These are phyloP conservation scores for Copidosoma aretas DNA, from an alignment of 2,888 invertebrate species.

Conservation along the genomic window DNA sequence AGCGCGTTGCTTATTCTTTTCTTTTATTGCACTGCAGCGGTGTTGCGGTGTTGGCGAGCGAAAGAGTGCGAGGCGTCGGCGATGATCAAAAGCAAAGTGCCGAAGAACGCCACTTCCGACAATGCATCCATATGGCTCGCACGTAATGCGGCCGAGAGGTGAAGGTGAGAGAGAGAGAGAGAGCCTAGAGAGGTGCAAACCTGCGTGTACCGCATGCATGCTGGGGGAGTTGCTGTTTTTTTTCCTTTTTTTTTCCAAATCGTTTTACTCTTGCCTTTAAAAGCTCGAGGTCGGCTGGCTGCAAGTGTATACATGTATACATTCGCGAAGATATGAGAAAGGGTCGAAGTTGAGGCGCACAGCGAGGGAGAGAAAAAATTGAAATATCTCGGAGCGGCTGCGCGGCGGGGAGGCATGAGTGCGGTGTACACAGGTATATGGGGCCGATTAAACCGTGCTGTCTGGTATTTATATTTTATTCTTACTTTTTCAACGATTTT, in stretches of 20 bases:
- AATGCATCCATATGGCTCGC: conserved; percentile 8
- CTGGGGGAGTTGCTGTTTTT: not conserved
- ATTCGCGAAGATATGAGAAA: conserved; percentile 28
- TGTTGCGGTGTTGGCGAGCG: not conserved
- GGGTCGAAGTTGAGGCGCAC: conserved; percentile 27
- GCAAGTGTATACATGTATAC: too few species aligned
- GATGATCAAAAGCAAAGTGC: conserved; percentile 39
- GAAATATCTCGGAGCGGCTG: conserved; percentile 13
- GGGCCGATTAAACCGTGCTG: conserved; percentile 9
- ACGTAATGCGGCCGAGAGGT: conserved; percentile 9
- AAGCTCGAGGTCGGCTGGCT: too few species aligned
- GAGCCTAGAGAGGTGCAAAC: conserved; percentile 5
- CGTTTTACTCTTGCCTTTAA: too few species aligned
- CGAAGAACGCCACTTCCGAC: conserved; percentile 37
- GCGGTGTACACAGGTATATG: too few species aligned
- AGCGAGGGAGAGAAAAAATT: conserved; percentile 2
- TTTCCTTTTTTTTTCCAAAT: not conserved
- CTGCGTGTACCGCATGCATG: conserved; percentile 14
- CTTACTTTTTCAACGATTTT: too few species aligned
- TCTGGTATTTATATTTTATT: too few species aligned
- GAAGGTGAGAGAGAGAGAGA: conserved; percentile 31
- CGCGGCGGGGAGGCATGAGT: too few species aligned
- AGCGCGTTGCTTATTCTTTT: conserved; percentile 1
- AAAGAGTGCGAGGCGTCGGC: conserved; percentile 36
- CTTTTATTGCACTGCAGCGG: too few species aligned